These are phyloP conservation scores for Sigmodon hispidus DNA, from an alignment of 2,113 vertebrate species.

Conservation along the genomic window DNA sequence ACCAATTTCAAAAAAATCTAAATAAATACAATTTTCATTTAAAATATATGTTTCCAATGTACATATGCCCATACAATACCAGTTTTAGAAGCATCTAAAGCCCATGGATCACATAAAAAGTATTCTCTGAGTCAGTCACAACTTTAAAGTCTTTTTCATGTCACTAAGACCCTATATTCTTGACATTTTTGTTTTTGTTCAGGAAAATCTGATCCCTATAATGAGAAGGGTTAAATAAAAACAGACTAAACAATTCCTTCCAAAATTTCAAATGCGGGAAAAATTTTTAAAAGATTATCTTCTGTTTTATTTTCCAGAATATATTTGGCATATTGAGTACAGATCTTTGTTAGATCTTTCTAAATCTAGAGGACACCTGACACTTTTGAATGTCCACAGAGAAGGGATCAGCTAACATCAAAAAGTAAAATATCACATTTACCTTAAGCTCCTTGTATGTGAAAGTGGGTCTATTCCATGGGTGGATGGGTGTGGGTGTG, in stretches of 20 bases:
- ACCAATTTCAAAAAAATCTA: conserved; percentile 36
- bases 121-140: not conserved
- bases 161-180: not conserved
- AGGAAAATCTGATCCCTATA: conserved; percentile 1
- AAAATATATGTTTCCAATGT: not conserved
- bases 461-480: not conserved
- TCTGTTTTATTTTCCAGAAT: not conserved
- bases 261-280: not conserved
- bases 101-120: not conserved
- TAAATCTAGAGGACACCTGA: not conserved
- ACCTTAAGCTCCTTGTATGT: not conserved
- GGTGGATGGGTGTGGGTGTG: not conserved
- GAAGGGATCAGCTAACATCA: not conserved
- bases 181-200: not conserved
- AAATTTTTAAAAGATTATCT: not conserved
- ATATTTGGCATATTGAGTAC: not conserved
- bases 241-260: not conserved
- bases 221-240: not conserved
- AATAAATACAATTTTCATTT: conserved; percentile 71
- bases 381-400: not conserved
- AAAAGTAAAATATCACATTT: not conserved
- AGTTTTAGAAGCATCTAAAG: not conserved
- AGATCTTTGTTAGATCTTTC: not conserved
- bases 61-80: not conserved
- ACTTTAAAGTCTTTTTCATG: not conserved